Evolutionary conservation across 2,113 vertebrate species (phyloP), one percentile per base, ranked within the genome.

Genomic region (Thryonomys swinderianus): DNA sequence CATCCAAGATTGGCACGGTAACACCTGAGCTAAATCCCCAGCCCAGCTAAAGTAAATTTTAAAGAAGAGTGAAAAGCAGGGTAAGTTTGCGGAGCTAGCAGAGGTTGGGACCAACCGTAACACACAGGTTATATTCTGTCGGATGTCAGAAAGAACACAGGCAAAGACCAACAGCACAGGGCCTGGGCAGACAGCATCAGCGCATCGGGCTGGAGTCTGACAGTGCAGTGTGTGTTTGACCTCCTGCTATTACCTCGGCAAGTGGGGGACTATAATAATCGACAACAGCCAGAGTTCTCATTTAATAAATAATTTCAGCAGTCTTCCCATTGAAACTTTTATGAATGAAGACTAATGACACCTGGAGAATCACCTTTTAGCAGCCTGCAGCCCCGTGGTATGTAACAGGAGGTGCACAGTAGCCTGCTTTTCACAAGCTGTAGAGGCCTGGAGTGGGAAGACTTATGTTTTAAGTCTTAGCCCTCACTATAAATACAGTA

Each of bases 11-110:
- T n/a, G n/a, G n/a, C n/a, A n/a, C n/a, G n/a, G n/a, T n/a, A n/a
- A n/a, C n/a, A n/a, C n/a, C n/a, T n/a, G n/a, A n/a, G n/a, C n/a
- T n/a, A n/a, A n/a, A n/a, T n/a, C n/a, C n/a, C n/a, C n/a, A n/a
- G n/a, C n/a, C n/a, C n/a, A 74, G 40, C 69, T 40, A 51, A 67
- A 95, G 86, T 45, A 59, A 91, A 84, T 76, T 84, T 30, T 74
- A 76, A 2, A 76, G 25, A 84, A 61, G 27, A 64, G 7, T 62
- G 13, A 74, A 91, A 92, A 62, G 57, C 12, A 92, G 25, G 42
- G 42, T 51, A 89, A 64, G 42, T 85, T 94, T 42, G 83, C 8
- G 3, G 45, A 89, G 80, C 12, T 16, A 37, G 42, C 57, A 80
- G 80, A 94, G 92, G 71, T 55, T 57, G 30, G 57, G 45, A 84